Evolutionary conservation across 2,797 vertebrate species (phyloP), one percentile per base, ranked within the genome.

Genomic region (Mionectes olivaceus): DNA sequence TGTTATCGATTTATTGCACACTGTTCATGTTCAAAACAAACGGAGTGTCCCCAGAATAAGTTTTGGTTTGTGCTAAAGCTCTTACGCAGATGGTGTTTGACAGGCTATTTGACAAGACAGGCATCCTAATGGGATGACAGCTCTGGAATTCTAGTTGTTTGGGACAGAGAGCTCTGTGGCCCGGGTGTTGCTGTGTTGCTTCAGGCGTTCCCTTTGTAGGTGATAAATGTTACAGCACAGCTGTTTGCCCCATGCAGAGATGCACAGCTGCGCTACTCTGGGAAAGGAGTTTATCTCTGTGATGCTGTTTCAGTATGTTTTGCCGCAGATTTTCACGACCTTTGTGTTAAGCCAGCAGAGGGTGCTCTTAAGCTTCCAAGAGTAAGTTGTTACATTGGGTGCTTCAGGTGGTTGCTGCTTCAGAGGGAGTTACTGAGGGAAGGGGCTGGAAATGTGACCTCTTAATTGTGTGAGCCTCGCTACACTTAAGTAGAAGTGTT

Each of bases 281-380:
- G 35, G 23, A 47, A 65, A 83, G 28, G 43, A 46, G 43, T 14
- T 3, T 8, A 1, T 55, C 28, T 61, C 28, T 50, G 63, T 13
- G 1, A 1, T 32, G 59, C 47, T 4, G 5, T 30, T 74, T 49
- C 52, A n/a, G 32, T 4, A 16, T 33, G 4, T 8, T n/a, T 33
- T 24, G 61, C 50, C 60, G 75, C 33, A 55, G 52, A 27, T 44
- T 50, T 89, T 82, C 13, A n/a, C 47, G 46, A 10, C 32, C 78
- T 57, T 33, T 11, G 0, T 9, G 49, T 81, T 56, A 19, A 85
- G 9, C 94, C 97, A 90, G 79, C 73, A 97, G 96, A 95, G 95
- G 96, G 95, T 32, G 43, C 67, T 94, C 84, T 94, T 93, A 18
- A 61, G 15, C 95, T 90, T 70, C 50, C 60, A 37, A 69, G 43